A percentile compares a stretch with the other conserved stretches of the same genome.
These are phyloP conservation scores for Sebastes cheni DNA, from an alignment of 2,797 vertebrate genomes.

Conservation along the genomic window DNA sequence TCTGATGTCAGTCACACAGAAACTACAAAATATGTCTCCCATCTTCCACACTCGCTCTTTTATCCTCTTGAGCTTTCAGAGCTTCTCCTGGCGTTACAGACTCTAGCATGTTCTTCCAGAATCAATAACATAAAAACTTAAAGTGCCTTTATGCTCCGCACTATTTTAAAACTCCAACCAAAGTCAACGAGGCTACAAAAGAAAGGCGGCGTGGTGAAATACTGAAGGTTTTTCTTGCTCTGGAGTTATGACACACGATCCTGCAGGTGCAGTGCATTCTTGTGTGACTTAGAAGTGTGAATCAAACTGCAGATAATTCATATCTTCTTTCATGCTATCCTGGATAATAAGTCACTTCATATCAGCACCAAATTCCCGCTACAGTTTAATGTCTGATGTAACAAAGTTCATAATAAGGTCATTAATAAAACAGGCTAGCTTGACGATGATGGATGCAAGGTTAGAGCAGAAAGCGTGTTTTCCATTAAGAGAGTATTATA, in stretches of 20 bases:
- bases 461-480: not conserved
- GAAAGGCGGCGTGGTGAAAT: not conserved
- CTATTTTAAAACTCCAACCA: slow-evolving; percentile 4
- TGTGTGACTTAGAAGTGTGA: not conserved
- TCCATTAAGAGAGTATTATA: not conserved
- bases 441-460: not conserved
- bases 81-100: not conserved
- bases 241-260: not conserved
- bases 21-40: not conserved
- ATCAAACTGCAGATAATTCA: slow-evolving; percentile 11
- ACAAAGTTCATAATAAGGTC: not conserved
- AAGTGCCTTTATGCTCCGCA: not conserved
- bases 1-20: slow-evolving; percentile 31
- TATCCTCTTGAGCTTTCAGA: not conserved
- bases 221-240: not conserved
- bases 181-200: not conserved
- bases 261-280: slow-evolving; percentile 35
- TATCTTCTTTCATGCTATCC: not conserved
- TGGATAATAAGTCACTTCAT: slow-evolving; percentile 9
- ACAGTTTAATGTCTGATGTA: not conserved
- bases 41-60: not conserved
- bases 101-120: not conserved
- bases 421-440: not conserved
- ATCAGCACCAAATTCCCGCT: not conserved
- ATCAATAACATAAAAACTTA: slow-evolving; percentile 1